Evolutionary conservation across 2,888 invertebrate genomes (phyloP), one percentile per base, ranked within the genome.

Genomic region (Lycia hirtaria): DNA sequence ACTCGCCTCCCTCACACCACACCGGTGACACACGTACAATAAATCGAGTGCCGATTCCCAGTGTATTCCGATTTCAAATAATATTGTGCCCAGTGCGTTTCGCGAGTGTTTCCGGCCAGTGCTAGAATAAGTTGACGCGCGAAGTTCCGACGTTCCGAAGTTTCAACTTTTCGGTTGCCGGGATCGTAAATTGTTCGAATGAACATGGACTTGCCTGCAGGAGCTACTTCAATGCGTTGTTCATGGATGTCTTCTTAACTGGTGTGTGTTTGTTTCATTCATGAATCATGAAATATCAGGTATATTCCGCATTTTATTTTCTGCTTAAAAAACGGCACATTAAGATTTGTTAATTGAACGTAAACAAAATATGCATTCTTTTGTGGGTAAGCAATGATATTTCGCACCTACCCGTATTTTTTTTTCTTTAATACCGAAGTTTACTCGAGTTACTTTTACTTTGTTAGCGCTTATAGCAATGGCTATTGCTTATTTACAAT

Each of bases 201-300:
- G 87, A 90, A 90, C 86, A 92, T 92, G 92, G 87, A 90, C 92
- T 92, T 91, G 87, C 82, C 83, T 77, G 74, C 81, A 84, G 88
- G 87, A 90, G 78, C 85, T 72, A 85, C 84, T 81, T 91, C 91
- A 91, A 89, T 92, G 92, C 87, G 79, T 88, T 92, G 88, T 92
- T 92, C 91, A 92, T 92, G 92, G 92, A 92, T 92, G 90, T 92
- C 87, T 85, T 89, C 87, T 90, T 91, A 90, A 92, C 84, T 81
- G 92, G 92, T 92, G 88, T 85, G 92, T 92, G 81, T 78, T 78
- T 75, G 73, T 78, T 72, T 61, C 22, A 47, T 47, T 47, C 47
- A 47, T 73, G 71, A 65, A 67, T 73, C 69, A 72, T 69, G 57
- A 61, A 56, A 50, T 60, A 60, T 45, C 60, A 65, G 67, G 64